These are phyloP conservation scores for Girardinichthys multiradiatus DNA, from an alignment of 2,113 vertebrate genomes.

Conservation along the genomic window DNA sequence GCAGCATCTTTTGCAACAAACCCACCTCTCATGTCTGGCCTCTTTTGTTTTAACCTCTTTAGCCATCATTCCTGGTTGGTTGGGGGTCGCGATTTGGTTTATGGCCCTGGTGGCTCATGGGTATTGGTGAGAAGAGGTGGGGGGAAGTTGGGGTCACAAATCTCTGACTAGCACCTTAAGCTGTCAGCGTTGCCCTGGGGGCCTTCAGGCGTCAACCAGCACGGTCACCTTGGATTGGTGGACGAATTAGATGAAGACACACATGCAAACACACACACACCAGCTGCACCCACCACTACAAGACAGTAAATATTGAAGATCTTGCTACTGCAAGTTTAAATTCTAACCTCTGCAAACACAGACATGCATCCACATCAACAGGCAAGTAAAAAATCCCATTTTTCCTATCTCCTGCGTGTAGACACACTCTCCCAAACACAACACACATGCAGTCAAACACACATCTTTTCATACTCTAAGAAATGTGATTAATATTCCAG, in stretches of 20 bases:
- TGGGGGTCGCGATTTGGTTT: slow-evolving; percentile 56
- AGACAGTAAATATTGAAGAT: slow-evolving; percentile 54
- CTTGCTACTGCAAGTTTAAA: slow-evolving; percentile 16
- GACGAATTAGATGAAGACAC: slow-evolving; percentile 52
- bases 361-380: slow-evolving; percentile 13
- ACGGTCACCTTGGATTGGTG: slow-evolving; percentile 83
- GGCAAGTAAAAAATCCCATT: slow-evolving; percentile 27
- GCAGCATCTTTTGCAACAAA: slow-evolving; percentile 47
- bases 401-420: slow-evolving; percentile 12
- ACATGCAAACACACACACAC: slow-evolving; percentile 25
- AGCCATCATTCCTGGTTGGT: slow-evolving; percentile 73
- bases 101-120: slow-evolving; percentile 78
- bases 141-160: slow-evolving; percentile 75
- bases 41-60: slow-evolving; percentile 83
- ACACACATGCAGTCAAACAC: neutral
- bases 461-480: slow-evolving; percentile 44
- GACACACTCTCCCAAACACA: slow-evolving; percentile 25
- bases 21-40: slow-evolving; percentile 60
- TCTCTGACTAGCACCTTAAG: slow-evolving; percentile 81
- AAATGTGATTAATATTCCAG: slow-evolving; percentile 76
- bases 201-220: slow-evolving; percentile 72
- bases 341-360: slow-evolving; percentile 36
- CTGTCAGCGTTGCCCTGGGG: slow-evolving; percentile 77
- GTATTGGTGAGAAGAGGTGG: slow-evolving; percentile 44
- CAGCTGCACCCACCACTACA: neutral